phyloP scores from a whole-genome alignment of 2,113 vertebrate genomes.

The Neofelis nebulosa region DNA sequence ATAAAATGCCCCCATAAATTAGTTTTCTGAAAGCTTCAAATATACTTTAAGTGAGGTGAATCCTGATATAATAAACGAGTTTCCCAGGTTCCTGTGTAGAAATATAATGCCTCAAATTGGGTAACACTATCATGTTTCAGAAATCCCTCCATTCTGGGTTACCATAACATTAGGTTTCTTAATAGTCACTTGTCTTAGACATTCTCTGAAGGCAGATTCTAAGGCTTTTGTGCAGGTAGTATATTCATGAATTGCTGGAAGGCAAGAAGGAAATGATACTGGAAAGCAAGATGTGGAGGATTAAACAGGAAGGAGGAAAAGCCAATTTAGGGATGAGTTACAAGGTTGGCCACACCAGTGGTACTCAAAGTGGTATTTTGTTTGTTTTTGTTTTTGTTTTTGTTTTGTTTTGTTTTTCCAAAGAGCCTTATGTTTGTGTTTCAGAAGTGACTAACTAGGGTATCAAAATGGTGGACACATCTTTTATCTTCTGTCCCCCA shows the following conservation, averaged over 20 bases:
- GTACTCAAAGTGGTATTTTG: background rate
- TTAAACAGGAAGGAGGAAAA: background rate
- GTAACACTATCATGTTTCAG: background rate
- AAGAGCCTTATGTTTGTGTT: background rate
- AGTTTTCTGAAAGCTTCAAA: conserved; percentile 20
- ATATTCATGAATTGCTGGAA: background rate
- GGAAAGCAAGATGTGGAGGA: background rate
- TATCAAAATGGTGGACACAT: background rate
- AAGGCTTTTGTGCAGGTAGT: background rate
- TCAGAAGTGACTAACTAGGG: background rate
- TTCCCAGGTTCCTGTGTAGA: background rate
- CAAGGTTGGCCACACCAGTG: background rate
- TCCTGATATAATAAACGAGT: background rate
- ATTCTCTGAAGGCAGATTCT: background rate
- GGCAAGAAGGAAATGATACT: background rate
- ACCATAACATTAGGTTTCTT: background rate
- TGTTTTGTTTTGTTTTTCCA: background rate
- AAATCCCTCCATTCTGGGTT: background rate
- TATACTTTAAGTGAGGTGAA: background rate
- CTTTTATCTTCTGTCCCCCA: background rate
- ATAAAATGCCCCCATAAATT: background rate
- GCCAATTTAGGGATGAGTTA: background rate
- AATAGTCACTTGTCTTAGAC: background rate
- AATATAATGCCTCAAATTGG: background rate
- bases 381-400: background rate